Evolutionary conservation across 1,140 invertebrate genomes (phyloP).

Genomic region (Procambarus clarkii): DNA sequence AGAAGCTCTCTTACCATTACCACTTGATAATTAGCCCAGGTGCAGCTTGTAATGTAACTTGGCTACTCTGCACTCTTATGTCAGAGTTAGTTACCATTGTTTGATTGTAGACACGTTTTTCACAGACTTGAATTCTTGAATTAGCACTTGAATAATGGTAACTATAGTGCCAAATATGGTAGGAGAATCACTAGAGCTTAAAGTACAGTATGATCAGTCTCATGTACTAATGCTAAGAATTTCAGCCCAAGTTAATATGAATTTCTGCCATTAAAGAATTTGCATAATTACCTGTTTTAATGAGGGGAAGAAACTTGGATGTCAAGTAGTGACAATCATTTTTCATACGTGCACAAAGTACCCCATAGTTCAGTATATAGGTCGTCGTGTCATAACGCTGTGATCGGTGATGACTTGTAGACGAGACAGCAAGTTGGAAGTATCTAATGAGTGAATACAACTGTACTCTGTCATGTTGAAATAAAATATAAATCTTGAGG

Average conservation of each 20-base stretch:
- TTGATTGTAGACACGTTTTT: not conserved
- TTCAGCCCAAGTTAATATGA: constrained; percentile 12
- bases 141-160: not conserved
- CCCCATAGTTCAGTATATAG: constrained; percentile 25
- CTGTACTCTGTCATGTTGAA: not conserved
- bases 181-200: not conserved
- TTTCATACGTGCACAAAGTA: constrained; percentile 56
- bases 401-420: not conserved
- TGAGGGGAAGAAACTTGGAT: constrained; percentile 14
- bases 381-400: not conserved
- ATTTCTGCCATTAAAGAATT: not conserved
- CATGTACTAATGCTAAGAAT: constrained; percentile 1
- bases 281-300: constrained; percentile 18
- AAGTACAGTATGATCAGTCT: too few relatives aligned
- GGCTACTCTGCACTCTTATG: not conserved
- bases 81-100: not conserved
- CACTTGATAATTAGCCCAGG: constrained; percentile 23
- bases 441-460: not conserved
- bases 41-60: constrained; percentile 38
- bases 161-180: not conserved
- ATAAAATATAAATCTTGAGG: not conserved
- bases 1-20: not conserved
- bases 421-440: not conserved
- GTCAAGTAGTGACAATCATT: constrained; percentile 56
- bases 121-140: constrained; percentile 11